A percentile compares a stretch with the other conserved stretches of the same genome.
These are phyloP conservation scores for Periophthalmus modestus DNA, from an alignment of 2,113 vertebrate genomes.

Conservation along the genomic window DNA sequence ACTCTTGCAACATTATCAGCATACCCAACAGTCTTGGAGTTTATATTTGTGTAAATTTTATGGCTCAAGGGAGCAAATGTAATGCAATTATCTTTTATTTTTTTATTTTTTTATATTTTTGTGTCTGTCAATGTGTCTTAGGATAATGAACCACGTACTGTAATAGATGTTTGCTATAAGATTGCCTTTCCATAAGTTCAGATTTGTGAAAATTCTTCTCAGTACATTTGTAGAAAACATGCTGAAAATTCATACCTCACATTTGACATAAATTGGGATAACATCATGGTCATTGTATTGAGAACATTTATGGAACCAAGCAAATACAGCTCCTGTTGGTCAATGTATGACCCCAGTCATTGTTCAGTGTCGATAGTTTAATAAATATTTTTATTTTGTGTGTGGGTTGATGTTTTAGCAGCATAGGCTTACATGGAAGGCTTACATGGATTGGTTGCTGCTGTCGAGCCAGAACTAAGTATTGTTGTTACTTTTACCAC, in stretches of 20 bases:
- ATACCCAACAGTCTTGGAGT: slow-evolving; percentile 78
- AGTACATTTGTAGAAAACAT: slow-evolving; percentile 70
- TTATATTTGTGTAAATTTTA: slow-evolving; percentile 82
- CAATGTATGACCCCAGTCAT: slow-evolving; percentile 55
- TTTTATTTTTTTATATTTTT: slow-evolving; percentile 60
- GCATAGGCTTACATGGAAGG: neutral
- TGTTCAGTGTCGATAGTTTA: slow-evolving; percentile 73
- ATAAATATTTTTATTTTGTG: slow-evolving; percentile 75
- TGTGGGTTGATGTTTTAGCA: slow-evolving; percentile 28
- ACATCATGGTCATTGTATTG: slow-evolving; percentile 45
- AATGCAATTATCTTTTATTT: slow-evolving; percentile 75
- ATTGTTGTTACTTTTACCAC: too few species aligned
- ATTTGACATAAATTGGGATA: slow-evolving; percentile 57
- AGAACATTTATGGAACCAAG: slow-evolving; percentile 52
- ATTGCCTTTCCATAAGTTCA: slow-evolving; percentile 71
- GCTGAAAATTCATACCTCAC: slow-evolving; percentile 80
- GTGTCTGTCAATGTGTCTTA: slow-evolving; percentile 63
- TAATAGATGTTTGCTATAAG: slow-evolving; percentile 71
- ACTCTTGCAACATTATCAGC: slow-evolving; percentile 73
- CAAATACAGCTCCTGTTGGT: slow-evolving; percentile 45
- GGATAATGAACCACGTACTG: slow-evolving; percentile 78
- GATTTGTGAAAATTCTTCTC: slow-evolving; percentile 73
- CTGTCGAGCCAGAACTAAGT: too few species aligned
- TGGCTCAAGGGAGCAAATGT: slow-evolving; percentile 78
- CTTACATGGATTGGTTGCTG: neutral